Conservation (phyloP, 1,140 invertebrate genomes). For the Bombus affinis region DNA sequence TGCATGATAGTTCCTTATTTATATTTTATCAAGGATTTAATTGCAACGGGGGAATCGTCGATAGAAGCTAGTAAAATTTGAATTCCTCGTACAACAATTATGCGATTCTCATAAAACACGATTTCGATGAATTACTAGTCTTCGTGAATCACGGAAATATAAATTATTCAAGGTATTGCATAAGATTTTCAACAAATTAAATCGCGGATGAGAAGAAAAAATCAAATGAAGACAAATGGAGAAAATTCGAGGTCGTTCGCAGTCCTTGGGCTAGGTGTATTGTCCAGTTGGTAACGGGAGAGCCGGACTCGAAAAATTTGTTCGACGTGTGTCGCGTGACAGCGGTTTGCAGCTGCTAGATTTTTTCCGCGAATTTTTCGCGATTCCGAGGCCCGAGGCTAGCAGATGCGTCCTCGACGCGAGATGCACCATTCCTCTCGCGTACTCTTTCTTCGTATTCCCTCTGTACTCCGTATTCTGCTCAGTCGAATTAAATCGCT, state of each 20-base stretch:
- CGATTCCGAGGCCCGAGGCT: constrained; percentile 44
- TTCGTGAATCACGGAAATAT: no score
- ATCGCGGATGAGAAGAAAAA: neutral
- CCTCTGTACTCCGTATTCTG: constrained; percentile 2
- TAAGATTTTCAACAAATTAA: neutral
- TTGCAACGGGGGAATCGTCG: neutral
- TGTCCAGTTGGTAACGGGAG: constrained; percentile 7
- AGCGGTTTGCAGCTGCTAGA: constrained; percentile 60
- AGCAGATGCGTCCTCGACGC: constrained; percentile 61
- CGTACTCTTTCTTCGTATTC: neutral
- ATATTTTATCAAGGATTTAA: neutral
- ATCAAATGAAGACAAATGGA: neutral
- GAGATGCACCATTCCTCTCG: constrained; percentile 50
- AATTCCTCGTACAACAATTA: no score
- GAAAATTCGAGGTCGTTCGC: neutral
- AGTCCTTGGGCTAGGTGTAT: constrained; percentile 17
- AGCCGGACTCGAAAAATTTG: constrained; percentile 32
- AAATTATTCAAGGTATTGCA: no score
- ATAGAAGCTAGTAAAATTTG: neutral
- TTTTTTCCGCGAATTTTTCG: constrained; percentile 68
- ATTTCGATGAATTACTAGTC: no score
- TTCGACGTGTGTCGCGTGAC: constrained; percentile 53
- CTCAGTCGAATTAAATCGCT: constrained; percentile 31
- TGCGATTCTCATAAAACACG: no score
- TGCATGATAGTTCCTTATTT: neutral